Evolutionary conservation across 2,888 invertebrate genomes (phyloP), one percentile per base, ranked within the genome.

Genomic region (Lingula anatina): DNA sequence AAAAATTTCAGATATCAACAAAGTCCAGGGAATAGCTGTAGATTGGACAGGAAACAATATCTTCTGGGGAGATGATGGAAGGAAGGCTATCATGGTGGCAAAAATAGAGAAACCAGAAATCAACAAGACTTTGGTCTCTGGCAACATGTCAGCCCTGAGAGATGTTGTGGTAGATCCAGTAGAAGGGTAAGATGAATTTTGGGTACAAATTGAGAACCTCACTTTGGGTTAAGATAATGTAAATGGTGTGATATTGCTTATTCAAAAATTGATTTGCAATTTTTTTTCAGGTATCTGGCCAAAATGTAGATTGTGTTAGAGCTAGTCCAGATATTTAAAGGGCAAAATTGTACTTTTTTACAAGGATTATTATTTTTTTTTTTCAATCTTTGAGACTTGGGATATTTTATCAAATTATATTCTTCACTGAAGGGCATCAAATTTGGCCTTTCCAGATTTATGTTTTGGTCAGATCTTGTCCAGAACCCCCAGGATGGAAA

Each of bases 51-150:
- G 82, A 28, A 82, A 91, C 36, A 97, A 97, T 76, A 79, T 97
- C 1, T 97, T 95, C 73, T 95, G 95, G 93, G 90, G 90, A 75
- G 92, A 92, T 78, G 89, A 90, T 79, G 88, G 88, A 52, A 82
- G 86, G 42, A 88, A 90, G 72, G 56, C 89, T 1, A 84, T 92
- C 55, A 91, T 94, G 66, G 96, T 97, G 0, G 84, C 94, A 0
- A 93, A 95, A 75, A 79, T 97, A 44, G 87, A 93, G 71, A 95
- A 96, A 38, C 38, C 55, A 18, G 79, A 78, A 44, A 76, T 81
- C 50, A 73, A 81, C 7, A 81, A 81, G 62, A 82, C 83, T 15
- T 75, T 89, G 20, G 76, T 84, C 18, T 76, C 80, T 39, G 83
- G 82, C 21, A 78, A 70, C 63, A 79, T 79, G 69, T 79, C 73